Percentiles rank a stretch among this genome's conserved stretches.
Conservation (phyloP, 53 echinoderm and acorn worm genomes). For the Crossaster papposus region DNA sequence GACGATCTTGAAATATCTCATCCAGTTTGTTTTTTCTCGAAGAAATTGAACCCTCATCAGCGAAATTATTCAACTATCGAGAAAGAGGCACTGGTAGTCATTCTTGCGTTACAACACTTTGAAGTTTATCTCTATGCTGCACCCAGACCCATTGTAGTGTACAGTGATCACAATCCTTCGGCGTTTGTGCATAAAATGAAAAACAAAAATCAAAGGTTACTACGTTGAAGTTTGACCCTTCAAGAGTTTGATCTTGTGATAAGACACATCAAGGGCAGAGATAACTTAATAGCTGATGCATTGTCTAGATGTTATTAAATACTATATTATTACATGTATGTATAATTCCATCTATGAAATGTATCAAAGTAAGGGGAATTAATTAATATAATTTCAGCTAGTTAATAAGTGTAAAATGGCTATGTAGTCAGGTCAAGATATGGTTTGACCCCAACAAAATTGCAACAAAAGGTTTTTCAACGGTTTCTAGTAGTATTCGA, state of each 20-base stretch:
- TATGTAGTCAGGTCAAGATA: too few relatives aligned
- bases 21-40: slow-evolving; percentile 57
- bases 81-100: slow-evolving; percentile 60
- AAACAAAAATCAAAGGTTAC: slow-evolving; percentile 29
- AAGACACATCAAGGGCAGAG: slow-evolving; percentile 63
- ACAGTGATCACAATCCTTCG: slow-evolving; percentile 52
- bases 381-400: too few relatives aligned
- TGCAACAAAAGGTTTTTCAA: too few relatives aligned
- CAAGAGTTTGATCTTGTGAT: slow-evolving; percentile 59
- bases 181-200: slow-evolving; percentile 56
- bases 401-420: too few relatives aligned
- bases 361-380: too few relatives aligned
- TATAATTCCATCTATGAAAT: too few relatives aligned
- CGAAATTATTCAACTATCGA: slow-evolving; percentile 72
- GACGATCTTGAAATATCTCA: slow-evolving; percentile 23
- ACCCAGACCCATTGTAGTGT: background rate
- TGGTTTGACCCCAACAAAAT: too few relatives aligned
- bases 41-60: slow-evolving; percentile 59
- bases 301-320: background rate
- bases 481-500: too few relatives aligned
- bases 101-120: slow-evolving; percentile 59
- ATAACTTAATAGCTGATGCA: slow-evolving; percentile 66
- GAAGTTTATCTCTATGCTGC: slow-evolving; percentile 54
- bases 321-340: too few relatives aligned
- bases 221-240: slow-evolving; percentile 44